Base-by-base conservation (phyloP, 2,797 vertebrate genomes). In the Mormyrus hasselquistii region DNA sequence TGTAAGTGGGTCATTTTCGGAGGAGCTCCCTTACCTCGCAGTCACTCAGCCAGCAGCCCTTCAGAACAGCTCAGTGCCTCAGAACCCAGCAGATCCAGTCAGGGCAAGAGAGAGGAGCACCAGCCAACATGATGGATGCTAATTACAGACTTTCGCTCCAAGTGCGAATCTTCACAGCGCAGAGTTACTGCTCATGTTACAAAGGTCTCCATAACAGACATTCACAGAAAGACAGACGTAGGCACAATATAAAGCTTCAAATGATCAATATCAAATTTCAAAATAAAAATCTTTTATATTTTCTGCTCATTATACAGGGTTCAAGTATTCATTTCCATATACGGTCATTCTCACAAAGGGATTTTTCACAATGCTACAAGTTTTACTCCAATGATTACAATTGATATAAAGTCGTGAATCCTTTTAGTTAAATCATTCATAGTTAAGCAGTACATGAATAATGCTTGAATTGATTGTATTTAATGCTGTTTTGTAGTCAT, bases 171-270 rank as follows among this genome's bases (percentile, higher is more conserved):
- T 84, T 84, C 82, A 25, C 44, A 49, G 44, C 22, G 82, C 38
- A n/a, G 73, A 79, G 50, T 55, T 53, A 29, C 34, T 52, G 12
- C 52, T 55, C 86, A 87, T 62, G 25, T 57, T 87, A 87, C 41
- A 87, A 55, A 55, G 86, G 50, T 87, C 86, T n/a, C 34, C 53
- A 62, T 84, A 50, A 25, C 41, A 50, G 82, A 50, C 82, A 84
- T 84, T 84, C 41, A 44, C 79, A 50, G 82, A 5, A 25, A 25
- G 41, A 22, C 44, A 50, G 44, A 50, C 41, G 47, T 22, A n/a
- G 14, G 82, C 19, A 44, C 3, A 22, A 47, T 12, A 84, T 84
- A 25, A 22, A 5, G 73, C 73, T 79, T n/a, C 38, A 79, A 19
- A n/a, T 44, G 38, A 44, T 8, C 73, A 16, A 44, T 19, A 16